Percentiles rank a stretch among this genome's conserved stretches.
These are phyloP conservation scores for Perodicticus potto DNA, from an alignment of 2,797 vertebrate species.

Conservation along the genomic window DNA sequence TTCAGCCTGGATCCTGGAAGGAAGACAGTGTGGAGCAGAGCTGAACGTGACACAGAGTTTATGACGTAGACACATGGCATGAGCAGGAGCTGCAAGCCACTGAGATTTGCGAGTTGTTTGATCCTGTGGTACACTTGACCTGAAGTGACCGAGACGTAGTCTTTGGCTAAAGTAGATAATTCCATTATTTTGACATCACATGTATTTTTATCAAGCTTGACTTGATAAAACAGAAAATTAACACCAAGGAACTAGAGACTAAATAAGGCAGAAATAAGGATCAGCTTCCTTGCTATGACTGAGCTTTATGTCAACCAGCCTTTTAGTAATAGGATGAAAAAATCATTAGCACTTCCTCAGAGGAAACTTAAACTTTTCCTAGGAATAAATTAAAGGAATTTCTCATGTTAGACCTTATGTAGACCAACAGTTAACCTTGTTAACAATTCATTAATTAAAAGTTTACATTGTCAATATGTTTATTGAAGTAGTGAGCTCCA, in stretches of 20 bases:
- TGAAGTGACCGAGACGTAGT: neutral
- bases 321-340: constrained; percentile 25
- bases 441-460: too few relatives aligned
- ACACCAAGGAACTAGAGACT: neutral
- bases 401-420: neutral
- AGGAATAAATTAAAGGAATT: constrained; percentile 8
- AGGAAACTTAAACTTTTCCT: neutral
- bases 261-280: neutral
- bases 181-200: constrained; percentile 5
- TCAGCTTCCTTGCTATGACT: neutral
- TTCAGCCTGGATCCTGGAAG: neutral
- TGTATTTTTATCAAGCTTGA: constrained; percentile 34
- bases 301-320: neutral
- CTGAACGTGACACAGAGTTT: neutral
- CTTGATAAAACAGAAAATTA: constrained; percentile 33
- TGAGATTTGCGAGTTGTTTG: neutral
- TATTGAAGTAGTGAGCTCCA: constrained; percentile 13
- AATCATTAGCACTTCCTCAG: neutral
- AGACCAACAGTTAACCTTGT: neutral
- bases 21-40: neutral
- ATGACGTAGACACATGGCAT: neutral
- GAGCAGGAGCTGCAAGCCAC: neutral
- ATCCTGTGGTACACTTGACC: neutral
- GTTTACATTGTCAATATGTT: neutral
- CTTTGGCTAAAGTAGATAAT: neutral